Conservation (phyloP, 2,888 invertebrate genomes). For the Apamea epomidion region DNA sequence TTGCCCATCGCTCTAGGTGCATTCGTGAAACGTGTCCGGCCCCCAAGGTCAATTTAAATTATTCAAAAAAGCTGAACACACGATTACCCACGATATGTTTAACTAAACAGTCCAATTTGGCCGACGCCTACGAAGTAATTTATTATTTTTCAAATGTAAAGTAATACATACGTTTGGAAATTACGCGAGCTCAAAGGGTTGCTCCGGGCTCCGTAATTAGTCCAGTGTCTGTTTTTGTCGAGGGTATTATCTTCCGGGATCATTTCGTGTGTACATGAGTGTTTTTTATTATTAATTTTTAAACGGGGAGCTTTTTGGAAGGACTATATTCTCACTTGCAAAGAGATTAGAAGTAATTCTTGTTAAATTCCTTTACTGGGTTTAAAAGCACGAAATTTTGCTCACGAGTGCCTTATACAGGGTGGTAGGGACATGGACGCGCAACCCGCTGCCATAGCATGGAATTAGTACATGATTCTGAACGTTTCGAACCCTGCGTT, state of each 20-base stretch:
- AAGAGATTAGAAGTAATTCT: slow-evolving; percentile 21
- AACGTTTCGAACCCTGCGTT: too few species aligned
- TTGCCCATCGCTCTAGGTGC: too few species aligned
- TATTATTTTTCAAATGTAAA: slow-evolving; percentile 63
- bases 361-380: neutral
- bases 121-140: slow-evolving; percentile 54
- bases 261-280: slow-evolving; percentile 40
- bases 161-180: slow-evolving; percentile 59
- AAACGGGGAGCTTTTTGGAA: slow-evolving; percentile 32
- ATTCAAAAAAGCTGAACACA: slow-evolving; percentile 13
- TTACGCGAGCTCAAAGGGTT: slow-evolving; percentile 56
- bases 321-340: slow-evolving; percentile 12
- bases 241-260: slow-evolving; percentile 53
- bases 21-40: too few species aligned
- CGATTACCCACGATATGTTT: slow-evolving; percentile 46
- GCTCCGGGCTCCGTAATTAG: slow-evolving; percentile 61
- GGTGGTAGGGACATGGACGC: too few species aligned
- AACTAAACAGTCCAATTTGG: slow-evolving; percentile 48
- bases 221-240: slow-evolving; percentile 55
- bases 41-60: neutral
- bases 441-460: too few species aligned
- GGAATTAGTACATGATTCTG: too few species aligned
- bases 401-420: too few species aligned
- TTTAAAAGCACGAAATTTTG: neutral
- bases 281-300: slow-evolving; percentile 51